These are phyloP conservation scores for Aix galericulata DNA, from an alignment of 2,113 vertebrate genomes.

Conservation along the genomic window DNA sequence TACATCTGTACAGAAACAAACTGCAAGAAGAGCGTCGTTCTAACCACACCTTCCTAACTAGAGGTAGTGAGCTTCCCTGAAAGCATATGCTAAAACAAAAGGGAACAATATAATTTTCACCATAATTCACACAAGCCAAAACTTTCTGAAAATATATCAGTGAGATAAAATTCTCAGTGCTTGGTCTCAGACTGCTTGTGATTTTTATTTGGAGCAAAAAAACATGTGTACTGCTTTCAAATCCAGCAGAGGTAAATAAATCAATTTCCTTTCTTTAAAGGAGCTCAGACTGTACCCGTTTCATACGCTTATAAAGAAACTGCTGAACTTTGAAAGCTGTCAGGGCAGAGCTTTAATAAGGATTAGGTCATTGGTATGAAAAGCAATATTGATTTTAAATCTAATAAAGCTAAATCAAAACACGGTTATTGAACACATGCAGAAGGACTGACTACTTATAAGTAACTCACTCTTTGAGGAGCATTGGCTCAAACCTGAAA, in stretches of 20 bases:
- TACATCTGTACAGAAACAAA: neutral
- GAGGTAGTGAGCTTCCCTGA: neutral
- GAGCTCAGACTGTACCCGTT: neutral
- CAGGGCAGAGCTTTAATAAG: constrained; percentile 11
- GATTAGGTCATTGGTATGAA: constrained; percentile 45
- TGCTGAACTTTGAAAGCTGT: constrained; percentile 30
- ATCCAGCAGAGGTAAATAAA: neutral
- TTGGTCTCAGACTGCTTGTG: neutral
- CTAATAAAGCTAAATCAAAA: constrained; percentile 55
- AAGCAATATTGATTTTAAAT: constrained; percentile 53
- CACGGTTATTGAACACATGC: neutral
- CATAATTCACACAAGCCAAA: neutral
- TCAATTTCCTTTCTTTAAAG: neutral
- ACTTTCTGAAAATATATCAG: neutral
- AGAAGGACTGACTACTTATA: neutral
- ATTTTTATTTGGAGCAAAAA: neutral
- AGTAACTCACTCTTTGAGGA: neutral
- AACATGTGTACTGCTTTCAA: neutral
- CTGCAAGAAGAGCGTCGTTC: neutral
- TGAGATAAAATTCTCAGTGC: neutral
- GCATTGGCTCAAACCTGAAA: neutral
- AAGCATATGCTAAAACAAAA: neutral
- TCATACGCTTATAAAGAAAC: neutral
- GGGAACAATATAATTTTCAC: neutral
- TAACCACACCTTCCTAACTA: neutral